Conservation (phyloP, 23 tunicate species). For the Trididemnum nubilum region DNA sequence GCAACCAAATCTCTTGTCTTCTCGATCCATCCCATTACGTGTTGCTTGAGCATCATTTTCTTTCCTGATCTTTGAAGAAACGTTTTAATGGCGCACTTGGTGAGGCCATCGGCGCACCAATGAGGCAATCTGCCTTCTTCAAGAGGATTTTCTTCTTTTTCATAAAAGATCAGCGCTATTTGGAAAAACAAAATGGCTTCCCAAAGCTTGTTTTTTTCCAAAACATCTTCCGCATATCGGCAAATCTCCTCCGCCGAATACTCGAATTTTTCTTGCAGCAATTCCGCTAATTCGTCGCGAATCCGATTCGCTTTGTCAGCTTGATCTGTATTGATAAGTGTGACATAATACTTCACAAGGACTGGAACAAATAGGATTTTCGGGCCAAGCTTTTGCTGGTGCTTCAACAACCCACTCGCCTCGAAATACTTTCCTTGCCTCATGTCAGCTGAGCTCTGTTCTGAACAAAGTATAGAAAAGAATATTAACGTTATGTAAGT, state of each 20-base stretch:
- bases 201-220: neutral
- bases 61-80: neutral
- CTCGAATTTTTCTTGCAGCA: neutral
- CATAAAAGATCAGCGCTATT: neutral
- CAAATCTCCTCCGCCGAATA: neutral
- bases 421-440: conserved; percentile 4
- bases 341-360: conserved; percentile 1
- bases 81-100: neutral
- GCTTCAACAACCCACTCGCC: conserved; percentile 15
- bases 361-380: neutral
- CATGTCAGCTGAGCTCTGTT: conserved; percentile 21
- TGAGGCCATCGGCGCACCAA: neutral
- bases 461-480: too few relatives aligned
- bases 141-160: neutral
- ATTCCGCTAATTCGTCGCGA: neutral
- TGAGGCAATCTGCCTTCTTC: neutral
- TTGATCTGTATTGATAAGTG: conserved; percentile 2
- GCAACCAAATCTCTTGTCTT: neutral
- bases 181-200: conserved; percentile 19
- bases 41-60: neutral
- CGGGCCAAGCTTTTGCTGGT: conserved; percentile 9
- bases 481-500: too few relatives aligned
- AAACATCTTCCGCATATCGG: neutral
- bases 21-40: neutral
- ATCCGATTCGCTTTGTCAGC: conserved; percentile 8